Conservation (phyloP, 2,888 invertebrate genomes). For the Acleris laterana region DNA sequence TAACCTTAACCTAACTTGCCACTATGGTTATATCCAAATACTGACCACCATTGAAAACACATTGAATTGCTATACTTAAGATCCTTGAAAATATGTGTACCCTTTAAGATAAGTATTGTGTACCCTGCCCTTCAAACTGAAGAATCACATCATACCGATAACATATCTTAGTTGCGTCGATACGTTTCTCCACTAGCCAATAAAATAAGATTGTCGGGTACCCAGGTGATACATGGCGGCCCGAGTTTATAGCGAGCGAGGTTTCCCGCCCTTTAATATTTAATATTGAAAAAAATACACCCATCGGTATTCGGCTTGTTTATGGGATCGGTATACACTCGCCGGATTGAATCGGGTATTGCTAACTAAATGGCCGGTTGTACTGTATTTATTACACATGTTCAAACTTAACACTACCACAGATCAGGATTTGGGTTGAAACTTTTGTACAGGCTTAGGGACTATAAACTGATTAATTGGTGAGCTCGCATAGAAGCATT, state of each 20-base stretch:
- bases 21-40: too few relatives aligned
- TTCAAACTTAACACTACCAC: too few relatives aligned
- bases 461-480: too few relatives aligned
- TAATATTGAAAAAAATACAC: slow-evolving; percentile 74
- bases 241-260: slow-evolving; percentile 76
- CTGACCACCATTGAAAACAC: too few relatives aligned
- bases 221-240: slow-evolving; percentile 77
- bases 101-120: too few relatives aligned
- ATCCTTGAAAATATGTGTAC: too few relatives aligned
- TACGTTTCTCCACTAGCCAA: slow-evolving; percentile 58
- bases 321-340: slow-evolving; percentile 52
- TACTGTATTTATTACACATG: background rate
- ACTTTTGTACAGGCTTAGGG: too few relatives aligned
- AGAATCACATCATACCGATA: slow-evolving; percentile 30
- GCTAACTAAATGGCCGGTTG: slow-evolving; percentile 39
- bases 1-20: too few relatives aligned
- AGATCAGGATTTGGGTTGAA: too few relatives aligned
- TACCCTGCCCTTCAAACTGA: background rate
- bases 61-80: too few relatives aligned
- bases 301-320: slow-evolving; percentile 67
- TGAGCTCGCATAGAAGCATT: too few relatives aligned
- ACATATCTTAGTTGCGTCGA: slow-evolving; percentile 31
- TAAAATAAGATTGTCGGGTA: slow-evolving; percentile 77
- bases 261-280: slow-evolving; percentile 78
- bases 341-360: slow-evolving; percentile 46